These are phyloP conservation scores for Nezara viridula DNA, from an alignment of 2,888 invertebrate genomes.

Conservation along the genomic window DNA sequence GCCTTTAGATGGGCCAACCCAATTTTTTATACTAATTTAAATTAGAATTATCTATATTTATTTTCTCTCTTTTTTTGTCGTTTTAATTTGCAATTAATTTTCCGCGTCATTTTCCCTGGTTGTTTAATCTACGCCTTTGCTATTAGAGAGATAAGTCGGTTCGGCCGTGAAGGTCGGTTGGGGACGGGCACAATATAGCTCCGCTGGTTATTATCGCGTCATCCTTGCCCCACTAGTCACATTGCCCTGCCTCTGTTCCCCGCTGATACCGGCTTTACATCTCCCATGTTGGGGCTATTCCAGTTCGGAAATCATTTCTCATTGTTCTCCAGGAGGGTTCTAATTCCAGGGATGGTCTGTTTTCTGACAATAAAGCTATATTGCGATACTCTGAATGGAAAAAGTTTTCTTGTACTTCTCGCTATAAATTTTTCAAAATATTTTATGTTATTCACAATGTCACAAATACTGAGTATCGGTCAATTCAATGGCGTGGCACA, in stretches of 20 bases:
- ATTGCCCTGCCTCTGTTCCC: neutral
- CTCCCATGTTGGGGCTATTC: neutral
- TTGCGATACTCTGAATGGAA: neutral
- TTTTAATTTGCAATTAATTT: neutral
- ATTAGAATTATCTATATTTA: too few species aligned
- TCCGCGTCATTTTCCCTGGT: neutral
- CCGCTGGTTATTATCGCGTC: neutral
- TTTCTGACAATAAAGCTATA: neutral
- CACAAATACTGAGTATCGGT: too few species aligned
- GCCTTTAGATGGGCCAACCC: too few species aligned
- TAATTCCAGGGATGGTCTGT: neutral
- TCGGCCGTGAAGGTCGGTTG: neutral
- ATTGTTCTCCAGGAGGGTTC: neutral
- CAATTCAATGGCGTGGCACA: too few species aligned
- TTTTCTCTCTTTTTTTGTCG: neutral
- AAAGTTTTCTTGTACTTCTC: neutral
- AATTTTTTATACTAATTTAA: too few species aligned
- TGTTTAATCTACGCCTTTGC: neutral
- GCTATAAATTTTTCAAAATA: neutral
- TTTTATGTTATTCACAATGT: too few species aligned
- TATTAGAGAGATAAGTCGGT: neutral
- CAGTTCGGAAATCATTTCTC: conserved; percentile 24
- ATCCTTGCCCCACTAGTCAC: conserved; percentile 14
- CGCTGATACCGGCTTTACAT: neutral
- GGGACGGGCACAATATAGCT: neutral